Evolutionary conservation across 1,140 invertebrate genomes (phyloP), one percentile per base, ranked within the genome.

Genomic region (Zophobas morio): DNA sequence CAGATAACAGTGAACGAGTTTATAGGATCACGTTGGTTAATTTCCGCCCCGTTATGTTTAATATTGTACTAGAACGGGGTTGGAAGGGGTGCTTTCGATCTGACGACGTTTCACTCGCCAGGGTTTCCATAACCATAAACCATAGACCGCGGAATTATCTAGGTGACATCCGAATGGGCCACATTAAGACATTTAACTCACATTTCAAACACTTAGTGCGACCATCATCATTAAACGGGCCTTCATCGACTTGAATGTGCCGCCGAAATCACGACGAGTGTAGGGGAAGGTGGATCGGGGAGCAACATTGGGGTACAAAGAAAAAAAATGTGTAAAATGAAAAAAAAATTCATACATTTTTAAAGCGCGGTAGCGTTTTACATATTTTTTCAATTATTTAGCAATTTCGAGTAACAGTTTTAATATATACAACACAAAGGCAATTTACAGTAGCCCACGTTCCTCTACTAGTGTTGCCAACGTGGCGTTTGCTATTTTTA

Each of bases 21-120:
- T 79, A 77, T 77, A 79, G 78, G 78, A 79, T 79, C 78, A 79
- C 74, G 78, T 77, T 74, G 74, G 78, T 79, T 79, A 79, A 79
- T 79, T 79, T 79, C 78, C 78, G 78, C 74, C 56, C 57, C 40
- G 78, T 77, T 76, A 76, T 79, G 74, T 76, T 74, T 76, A 76
- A 76, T 79, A 79, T 73, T 78, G 54, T 53, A 71, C 66, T 53
- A 47, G 57, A 49, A 53, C 32, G 37, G 57, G 33, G 56, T 20
- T 8, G 63, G 46, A 54, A 39, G 57, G 32, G 1, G 36, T 53
- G 60, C 39, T 75, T 70, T 40, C 47, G 53, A 73, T 73, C 71
- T 49, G 71, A 56, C 35, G 51, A 56, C n/a, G 32, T 42, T 42
- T 42, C 39, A 66, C 37, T 39, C n/a, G 60, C 32, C 57, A 35